Conservation (phyloP, 2,113 vertebrate species). For the Scartelaos histophorus region DNA sequence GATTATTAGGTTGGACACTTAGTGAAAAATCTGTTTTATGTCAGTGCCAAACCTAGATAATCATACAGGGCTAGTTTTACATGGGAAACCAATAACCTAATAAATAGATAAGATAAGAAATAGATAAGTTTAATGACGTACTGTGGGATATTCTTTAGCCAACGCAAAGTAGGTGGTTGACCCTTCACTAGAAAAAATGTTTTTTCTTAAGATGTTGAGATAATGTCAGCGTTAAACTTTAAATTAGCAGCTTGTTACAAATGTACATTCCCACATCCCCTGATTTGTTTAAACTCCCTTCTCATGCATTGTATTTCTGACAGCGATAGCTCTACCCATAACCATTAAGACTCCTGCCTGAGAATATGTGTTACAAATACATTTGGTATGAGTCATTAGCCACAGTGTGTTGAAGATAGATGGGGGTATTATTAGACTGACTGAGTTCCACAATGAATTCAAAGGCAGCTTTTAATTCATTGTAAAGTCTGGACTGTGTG, state of each 20-base stretch:
- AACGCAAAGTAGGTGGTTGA: too few relatives aligned
- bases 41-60: too few relatives aligned
- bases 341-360: conserved; percentile 59
- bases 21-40: too few relatives aligned
- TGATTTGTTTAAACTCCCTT: background rate
- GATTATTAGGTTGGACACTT: too few relatives aligned
- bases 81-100: too few relatives aligned
- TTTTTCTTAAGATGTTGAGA: background rate
- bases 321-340: conserved; percentile 40
- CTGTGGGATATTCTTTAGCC: too few relatives aligned
- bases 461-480: conserved; percentile 65
- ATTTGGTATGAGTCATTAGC: conserved; percentile 67
- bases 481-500: conserved; percentile 63
- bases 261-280: background rate
- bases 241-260: conserved; percentile 1
- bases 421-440: conserved; percentile 55
- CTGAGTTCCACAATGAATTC: conserved; percentile 60
- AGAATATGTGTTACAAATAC: conserved; percentile 52
- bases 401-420: conserved; percentile 57
- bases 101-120: too few relatives aligned
- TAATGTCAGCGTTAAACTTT: background rate
- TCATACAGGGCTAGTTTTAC: too few relatives aligned
- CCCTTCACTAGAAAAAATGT: too few relatives aligned
- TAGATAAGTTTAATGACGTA: too few relatives aligned
- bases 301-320: background rate